These are phyloP conservation scores for Tamias sibiricus DNA, from an alignment of 2,113 vertebrate genomes.

Conservation along the genomic window DNA sequence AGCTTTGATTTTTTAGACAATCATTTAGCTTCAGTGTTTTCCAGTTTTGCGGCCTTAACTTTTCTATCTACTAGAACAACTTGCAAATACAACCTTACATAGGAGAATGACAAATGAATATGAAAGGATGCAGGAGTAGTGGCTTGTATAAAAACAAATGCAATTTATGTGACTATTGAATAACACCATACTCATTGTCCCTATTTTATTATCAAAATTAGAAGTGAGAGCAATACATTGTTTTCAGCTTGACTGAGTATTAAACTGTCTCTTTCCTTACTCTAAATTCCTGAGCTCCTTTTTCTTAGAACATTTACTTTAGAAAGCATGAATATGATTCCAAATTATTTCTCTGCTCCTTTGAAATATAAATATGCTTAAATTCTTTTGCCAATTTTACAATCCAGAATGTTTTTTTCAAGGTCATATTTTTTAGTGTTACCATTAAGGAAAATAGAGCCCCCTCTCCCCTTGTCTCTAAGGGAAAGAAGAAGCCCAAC, in stretches of 20 bases:
- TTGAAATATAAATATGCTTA: background rate
- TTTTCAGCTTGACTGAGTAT: background rate
- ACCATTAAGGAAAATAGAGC: background rate
- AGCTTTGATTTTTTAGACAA: background rate
- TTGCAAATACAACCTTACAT: background rate
- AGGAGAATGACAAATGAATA: background rate
- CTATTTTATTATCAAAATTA: background rate
- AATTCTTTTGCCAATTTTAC: background rate
- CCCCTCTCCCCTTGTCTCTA: background rate
- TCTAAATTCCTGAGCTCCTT: background rate
- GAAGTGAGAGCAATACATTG: background rate
- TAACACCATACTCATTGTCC: background rate
- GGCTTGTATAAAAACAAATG: background rate
- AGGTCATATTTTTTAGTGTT: background rate
- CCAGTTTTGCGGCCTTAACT: rapidly evolving
- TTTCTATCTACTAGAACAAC: background rate
- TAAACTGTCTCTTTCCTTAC: background rate
- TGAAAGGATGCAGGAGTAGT: background rate
- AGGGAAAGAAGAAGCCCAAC: background rate
- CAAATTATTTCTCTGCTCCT: background rate
- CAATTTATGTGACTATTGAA: background rate
- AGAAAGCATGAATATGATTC: background rate
- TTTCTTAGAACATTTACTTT: background rate
- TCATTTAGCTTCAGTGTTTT: background rate
- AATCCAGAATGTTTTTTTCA: background rate